Conservation (phyloP, 2,113 vertebrate species). For the Cyanistes caeruleus region DNA sequence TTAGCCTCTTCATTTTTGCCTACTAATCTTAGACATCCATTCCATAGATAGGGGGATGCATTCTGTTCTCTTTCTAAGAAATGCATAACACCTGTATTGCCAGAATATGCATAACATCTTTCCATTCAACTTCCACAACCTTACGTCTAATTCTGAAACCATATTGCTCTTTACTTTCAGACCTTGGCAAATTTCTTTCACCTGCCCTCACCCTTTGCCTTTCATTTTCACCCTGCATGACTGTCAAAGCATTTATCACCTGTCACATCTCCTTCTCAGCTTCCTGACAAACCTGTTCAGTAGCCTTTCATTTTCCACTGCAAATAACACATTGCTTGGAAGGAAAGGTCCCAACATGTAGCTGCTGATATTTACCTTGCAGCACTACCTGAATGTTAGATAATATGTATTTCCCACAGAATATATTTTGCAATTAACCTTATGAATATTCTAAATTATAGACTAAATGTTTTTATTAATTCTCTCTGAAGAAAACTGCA, state of each 20-base stretch:
- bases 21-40: background rate
- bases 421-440: background rate
- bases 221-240: background rate
- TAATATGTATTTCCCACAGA: background rate
- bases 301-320: background rate
- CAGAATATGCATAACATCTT: background rate
- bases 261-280: background rate
- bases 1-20: background rate
- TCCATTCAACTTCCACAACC: background rate
- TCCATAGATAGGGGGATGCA: background rate
- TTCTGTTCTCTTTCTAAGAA: background rate
- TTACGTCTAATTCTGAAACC: background rate
- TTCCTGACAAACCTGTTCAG: background rate
- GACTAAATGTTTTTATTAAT: background rate
- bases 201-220: background rate
- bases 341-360: background rate
- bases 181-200: background rate
- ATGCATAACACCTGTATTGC: background rate
- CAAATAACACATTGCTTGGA: background rate
- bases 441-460: background rate
- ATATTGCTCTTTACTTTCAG: background rate
- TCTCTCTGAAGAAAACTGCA: background rate
- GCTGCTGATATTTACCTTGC: background rate
- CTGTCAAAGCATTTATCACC: background rate
- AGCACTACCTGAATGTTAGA: background rate